A percentile compares a stretch with the other conserved stretches of the same genome.
phyloP scores from a whole-genome alignment of 2,797 vertebrate species.

The Acipenser oxyrinchus region DNA sequence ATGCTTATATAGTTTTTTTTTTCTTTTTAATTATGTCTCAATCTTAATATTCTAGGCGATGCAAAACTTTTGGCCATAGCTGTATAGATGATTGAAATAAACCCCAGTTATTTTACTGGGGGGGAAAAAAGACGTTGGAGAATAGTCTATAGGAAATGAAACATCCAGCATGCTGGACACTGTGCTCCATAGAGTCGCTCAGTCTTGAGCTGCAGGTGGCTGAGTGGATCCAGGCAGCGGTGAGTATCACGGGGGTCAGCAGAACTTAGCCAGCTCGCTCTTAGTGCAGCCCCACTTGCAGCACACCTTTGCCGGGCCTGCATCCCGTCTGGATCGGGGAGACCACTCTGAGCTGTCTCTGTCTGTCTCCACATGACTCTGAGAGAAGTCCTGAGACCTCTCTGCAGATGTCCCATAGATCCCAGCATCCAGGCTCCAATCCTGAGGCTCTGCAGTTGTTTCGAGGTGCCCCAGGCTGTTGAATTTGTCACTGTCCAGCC shows the following conservation, averaged over 20 bases:
- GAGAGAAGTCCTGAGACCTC: neutral
- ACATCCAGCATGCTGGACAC: too few species aligned
- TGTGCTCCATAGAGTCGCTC: too few species aligned
- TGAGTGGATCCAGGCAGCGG: neutral
- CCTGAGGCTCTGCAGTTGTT: conserved; percentile 13
- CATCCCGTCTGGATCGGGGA: conserved; percentile 32
- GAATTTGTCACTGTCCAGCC: conserved; percentile 22
- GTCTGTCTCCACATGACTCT: neutral
- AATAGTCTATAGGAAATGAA: too few species aligned
- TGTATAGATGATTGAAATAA: too few species aligned
- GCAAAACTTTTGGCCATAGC: too few species aligned
- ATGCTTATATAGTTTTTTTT: too few species aligned
- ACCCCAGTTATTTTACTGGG: too few species aligned
- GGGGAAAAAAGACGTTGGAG: too few species aligned
- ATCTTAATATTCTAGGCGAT: too few species aligned
- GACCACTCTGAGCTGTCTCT: conserved; percentile 13
- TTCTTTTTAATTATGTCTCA: too few species aligned
- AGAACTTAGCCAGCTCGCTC: conserved; percentile 62
- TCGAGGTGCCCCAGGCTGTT: conserved; percentile 10
- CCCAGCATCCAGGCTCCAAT: conserved; percentile 5
- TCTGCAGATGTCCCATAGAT: conserved; percentile 1
- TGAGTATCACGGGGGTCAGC: conserved; percentile 27
- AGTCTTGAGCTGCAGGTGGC: too few species aligned
- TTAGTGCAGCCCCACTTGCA: conserved; percentile 64
- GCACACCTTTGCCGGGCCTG: conserved; percentile 52